Evolutionary conservation across 2,797 vertebrate genomes (phyloP), one percentile per base, ranked within the genome.

Genomic region (Allobates femoralis): DNA sequence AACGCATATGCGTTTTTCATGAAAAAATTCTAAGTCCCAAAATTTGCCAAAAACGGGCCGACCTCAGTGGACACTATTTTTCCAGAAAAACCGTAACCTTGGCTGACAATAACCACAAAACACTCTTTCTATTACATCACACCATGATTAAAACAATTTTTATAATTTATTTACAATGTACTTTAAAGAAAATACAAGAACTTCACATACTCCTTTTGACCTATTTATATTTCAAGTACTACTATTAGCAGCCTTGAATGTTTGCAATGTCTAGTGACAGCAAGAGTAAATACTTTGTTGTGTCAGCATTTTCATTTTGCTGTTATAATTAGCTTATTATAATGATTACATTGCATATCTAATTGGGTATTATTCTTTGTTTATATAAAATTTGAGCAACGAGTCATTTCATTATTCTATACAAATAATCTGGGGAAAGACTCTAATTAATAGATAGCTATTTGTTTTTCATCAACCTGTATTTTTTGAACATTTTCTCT

Each of bases 281-380:
- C 21, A 71, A 23, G 56, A 58, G 56, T n/a, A 58, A 58, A 58
- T 58, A 58, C 23, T 58, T 58, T 23, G 34, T 71, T 41, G 23
- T 71, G 34, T 71, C 10, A 12, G 19, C 12, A 37, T 19, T 41
- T 71, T 71, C 34, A 41, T 71, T 41, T 71, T 41, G n/a, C 5
- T 26, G 19, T 21, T n/a, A n/a, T 69, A 71, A 71, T 41, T 71
- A 71, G 67, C 11, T 41, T 71, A 12, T 41, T 71, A n/a, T 10
- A 41, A 71, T 71, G 34, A 71, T 41, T 71, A 41, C 67, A 71
- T 71, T 41, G 67, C 23, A 21, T 71, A 71, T 71, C 34, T 71
- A n/a, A 71, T 71, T 71, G 41, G 34, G 34, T 23, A 71, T 41
- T 41, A 46, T 37, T 69, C 34, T 15, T 41, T 34, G 21, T 71